These are phyloP conservation scores for Xenotilapia leptura DNA, from an alignment of 2,113 vertebrate genomes.

Conservation along the genomic window DNA sequence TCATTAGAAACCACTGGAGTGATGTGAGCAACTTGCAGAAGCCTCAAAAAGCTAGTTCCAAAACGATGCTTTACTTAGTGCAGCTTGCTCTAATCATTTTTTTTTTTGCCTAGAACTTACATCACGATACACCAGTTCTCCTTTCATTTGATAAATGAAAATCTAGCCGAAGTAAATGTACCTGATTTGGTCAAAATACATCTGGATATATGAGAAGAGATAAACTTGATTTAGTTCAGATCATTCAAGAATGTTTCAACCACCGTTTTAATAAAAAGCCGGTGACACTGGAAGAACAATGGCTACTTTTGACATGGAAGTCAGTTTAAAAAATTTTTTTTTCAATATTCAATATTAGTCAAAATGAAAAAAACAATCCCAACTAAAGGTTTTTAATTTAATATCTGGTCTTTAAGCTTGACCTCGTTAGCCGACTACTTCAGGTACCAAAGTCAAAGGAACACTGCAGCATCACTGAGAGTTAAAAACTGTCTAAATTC, in stretches of 20 bases:
- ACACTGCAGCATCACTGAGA: not conserved
- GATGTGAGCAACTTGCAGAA: not conserved
- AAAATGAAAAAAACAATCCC: not conserved
- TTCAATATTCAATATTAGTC: not conserved
- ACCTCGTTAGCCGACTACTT: not conserved
- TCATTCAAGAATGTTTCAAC: not conserved
- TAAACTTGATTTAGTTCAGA: not conserved
- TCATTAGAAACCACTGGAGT: not conserved
- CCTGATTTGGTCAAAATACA: not conserved
- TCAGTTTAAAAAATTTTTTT: accelerated
- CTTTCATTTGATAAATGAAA: not conserved
- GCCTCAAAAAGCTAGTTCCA: not conserved
- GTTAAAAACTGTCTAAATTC: not conserved
- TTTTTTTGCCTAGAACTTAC: not conserved
- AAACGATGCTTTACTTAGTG: not conserved
- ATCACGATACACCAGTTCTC: not conserved
- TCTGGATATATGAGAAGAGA: not conserved
- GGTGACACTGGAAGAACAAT: not conserved
- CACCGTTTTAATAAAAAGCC: not conserved
- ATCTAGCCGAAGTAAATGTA: accelerated
- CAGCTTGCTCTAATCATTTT: not conserved
- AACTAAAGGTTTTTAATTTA: not conserved
- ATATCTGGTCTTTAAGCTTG: not conserved
- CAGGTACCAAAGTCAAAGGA: not conserved
- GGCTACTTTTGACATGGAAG: not conserved